Percentiles rank a stretch among this genome's conserved stretches.
phyloP scores from a whole-genome alignment of 2,888 invertebrate genomes.

The Caenorhabditis imperialis region DNA sequence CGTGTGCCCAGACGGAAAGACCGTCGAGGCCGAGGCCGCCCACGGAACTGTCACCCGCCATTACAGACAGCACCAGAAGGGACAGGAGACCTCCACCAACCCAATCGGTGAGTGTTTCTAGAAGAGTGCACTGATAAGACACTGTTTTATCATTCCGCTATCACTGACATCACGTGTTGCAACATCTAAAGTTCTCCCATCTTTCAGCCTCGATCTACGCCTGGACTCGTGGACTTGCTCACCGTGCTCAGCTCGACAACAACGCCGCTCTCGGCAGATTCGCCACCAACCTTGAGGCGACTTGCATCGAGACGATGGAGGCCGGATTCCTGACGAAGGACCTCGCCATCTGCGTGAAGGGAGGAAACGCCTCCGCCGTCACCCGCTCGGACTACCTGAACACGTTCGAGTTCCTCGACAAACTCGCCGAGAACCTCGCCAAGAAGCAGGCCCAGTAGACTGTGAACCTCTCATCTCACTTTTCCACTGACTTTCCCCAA shows the following conservation, averaged over 20 bases:
- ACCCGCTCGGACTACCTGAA: conserved; percentile 90
- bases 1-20: conserved; percentile 96
- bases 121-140: too few relatives aligned
- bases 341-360: conserved; percentile 96
- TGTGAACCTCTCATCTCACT: neutral
- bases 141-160: too few relatives aligned
- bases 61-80: conserved; percentile 83
- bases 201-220: conserved; percentile 92
- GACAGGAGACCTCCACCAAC: conserved; percentile 98
- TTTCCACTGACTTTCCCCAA: conserved; percentile 4
- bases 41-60: conserved; percentile 97
- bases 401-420: conserved; percentile 96
- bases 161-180: neutral
- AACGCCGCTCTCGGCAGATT: conserved; percentile 85
- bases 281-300: conserved; percentile 85
- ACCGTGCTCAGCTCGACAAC: conserved; percentile 92
- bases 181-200: neutral
- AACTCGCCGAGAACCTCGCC: conserved; percentile 89
- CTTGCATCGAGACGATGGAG: conserved; percentile 95
- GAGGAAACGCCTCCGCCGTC: conserved; percentile 80
- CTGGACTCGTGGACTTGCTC: conserved; percentile 93
- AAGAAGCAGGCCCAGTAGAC: conserved; percentile 70
- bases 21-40: conserved; percentile 97
- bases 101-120: conserved; percentile 84
- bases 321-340: conserved; percentile 97